Evolutionary conservation across 2,888 invertebrate species (phyloP).

Genomic region (Drosophila kanekoi): DNA sequence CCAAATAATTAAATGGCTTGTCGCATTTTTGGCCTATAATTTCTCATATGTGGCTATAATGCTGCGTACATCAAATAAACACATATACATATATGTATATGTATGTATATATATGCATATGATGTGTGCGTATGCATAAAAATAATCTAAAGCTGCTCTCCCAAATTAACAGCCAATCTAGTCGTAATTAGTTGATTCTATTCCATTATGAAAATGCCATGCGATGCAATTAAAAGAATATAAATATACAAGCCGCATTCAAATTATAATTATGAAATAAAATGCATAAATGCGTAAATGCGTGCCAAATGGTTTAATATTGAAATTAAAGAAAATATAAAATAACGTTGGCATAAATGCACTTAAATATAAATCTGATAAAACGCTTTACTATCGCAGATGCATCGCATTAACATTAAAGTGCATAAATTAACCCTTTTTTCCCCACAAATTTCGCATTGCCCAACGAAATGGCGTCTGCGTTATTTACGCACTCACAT

Average conservation of each 20-base stretch:
- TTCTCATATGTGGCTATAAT: slow-evolving; percentile 29
- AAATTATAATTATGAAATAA: slow-evolving; percentile 63
- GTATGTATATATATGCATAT: background rate
- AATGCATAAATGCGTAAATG: slow-evolving; percentile 53
- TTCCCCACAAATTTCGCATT: slow-evolving; percentile 32
- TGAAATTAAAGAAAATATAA: slow-evolving; percentile 71
- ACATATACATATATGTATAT: background rate
- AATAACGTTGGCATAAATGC: slow-evolving; percentile 45
- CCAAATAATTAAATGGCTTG: slow-evolving; percentile 67
- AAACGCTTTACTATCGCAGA: slow-evolving; percentile 60
- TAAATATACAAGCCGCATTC: slow-evolving; percentile 56
- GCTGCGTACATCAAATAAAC: slow-evolving; percentile 24
- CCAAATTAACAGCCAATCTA: slow-evolving; percentile 61
- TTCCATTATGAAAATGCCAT: slow-evolving; percentile 66
- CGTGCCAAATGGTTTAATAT: slow-evolving; percentile 67
- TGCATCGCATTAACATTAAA: slow-evolving; percentile 74
- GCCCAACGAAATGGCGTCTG: slow-evolving; percentile 3
- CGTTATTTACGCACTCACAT: slow-evolving; percentile 24
- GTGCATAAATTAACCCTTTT: slow-evolving; percentile 71
- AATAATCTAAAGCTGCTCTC: slow-evolving; percentile 31
- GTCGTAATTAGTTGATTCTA: slow-evolving; percentile 68
- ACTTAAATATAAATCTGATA: slow-evolving; percentile 73
- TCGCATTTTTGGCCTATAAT: slow-evolving; percentile 55
- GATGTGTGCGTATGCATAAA: background rate
- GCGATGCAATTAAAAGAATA: slow-evolving; percentile 73